phyloP scores from a whole-genome alignment of 1,140 invertebrate species.

The Drosophila willistoni region DNA sequence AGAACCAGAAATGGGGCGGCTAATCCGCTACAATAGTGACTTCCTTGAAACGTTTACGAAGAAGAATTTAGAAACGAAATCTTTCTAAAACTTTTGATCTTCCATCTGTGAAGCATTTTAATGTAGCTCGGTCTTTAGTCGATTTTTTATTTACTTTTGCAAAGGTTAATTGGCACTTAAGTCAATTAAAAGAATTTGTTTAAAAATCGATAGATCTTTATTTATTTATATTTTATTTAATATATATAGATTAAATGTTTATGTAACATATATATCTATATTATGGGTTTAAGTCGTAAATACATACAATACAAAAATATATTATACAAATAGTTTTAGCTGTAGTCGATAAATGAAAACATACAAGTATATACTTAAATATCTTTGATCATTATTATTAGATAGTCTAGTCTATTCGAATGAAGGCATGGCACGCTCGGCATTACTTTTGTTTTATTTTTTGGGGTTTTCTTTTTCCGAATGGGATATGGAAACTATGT shows the following conservation, averaged over 20 bases:
- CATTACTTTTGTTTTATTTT: slow-evolving; percentile 45
- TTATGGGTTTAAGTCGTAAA: slow-evolving; percentile 46
- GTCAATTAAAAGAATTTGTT: neutral
- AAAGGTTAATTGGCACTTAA: no score
- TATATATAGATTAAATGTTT: slow-evolving; percentile 3
- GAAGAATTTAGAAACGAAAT: no score
- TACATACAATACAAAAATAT: slow-evolving; percentile 35
- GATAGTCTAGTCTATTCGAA: slow-evolving; percentile 55
- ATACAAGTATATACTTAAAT: slow-evolving; percentile 48
- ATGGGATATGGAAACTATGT: slow-evolving; percentile 53
- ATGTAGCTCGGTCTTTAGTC: no score
- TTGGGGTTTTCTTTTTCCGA: slow-evolving; percentile 8
- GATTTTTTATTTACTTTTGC: no score
- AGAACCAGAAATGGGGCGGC: no score
- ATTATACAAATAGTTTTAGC: slow-evolving; percentile 27
- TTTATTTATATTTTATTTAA: slow-evolving; percentile 1
- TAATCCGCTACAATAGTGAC: no score
- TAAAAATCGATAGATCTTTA: slow-evolving; percentile 13
- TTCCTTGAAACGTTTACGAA: no score
- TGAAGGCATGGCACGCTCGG: slow-evolving; percentile 73
- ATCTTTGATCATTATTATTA: slow-evolving; percentile 68
- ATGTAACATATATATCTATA: slow-evolving; percentile 26
- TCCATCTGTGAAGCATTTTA: no score
- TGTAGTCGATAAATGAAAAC: slow-evolving; percentile 17
- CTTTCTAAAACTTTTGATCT: no score